Evolutionary conservation across 2,888 invertebrate genomes (phyloP).

Genomic region (Agapostemon virescens): DNA sequence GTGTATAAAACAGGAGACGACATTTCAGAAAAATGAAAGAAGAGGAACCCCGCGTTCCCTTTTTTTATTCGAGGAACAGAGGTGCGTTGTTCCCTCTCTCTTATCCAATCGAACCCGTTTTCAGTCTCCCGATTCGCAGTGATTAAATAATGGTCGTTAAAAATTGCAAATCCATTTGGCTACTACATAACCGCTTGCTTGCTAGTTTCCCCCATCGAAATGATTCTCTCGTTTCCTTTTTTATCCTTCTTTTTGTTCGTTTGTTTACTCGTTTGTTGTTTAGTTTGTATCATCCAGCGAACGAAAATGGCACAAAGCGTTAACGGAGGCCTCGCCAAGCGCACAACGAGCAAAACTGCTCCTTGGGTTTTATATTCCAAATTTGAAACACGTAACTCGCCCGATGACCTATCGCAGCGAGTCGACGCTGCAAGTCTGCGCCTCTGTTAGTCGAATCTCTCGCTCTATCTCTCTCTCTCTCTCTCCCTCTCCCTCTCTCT

Average conservation of each 20-base stretch:
- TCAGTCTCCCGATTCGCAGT: conserved; percentile 37
- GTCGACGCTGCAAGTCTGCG: conserved; percentile 51
- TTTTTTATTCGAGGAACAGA: too few species aligned
- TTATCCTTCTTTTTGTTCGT: not conserved
- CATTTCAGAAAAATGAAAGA: not conserved
- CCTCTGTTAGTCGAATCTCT: conserved; percentile 44
- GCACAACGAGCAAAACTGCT: conserved; percentile 43
- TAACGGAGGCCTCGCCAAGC: conserved; percentile 56
- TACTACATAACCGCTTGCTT: conserved; percentile 50
- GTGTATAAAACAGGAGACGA: conserved; percentile 35
- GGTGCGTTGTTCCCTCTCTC: conserved; percentile 6
- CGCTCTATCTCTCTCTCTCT: conserved; percentile 24
- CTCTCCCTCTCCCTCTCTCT: conserved; percentile 18
- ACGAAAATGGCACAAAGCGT: conserved; percentile 72
- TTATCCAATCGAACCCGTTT: conserved; percentile 38
- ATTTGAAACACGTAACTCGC: conserved; percentile 55
- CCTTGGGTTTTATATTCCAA: conserved; percentile 42
- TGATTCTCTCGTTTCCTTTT: not conserved
- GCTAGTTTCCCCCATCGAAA: conserved; percentile 43
- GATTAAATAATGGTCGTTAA: conserved; percentile 49
- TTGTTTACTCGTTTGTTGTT: conserved; percentile 27
- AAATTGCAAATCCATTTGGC: conserved; percentile 51
- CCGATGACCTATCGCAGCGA: conserved; percentile 50
- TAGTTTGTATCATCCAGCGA: conserved; percentile 44
- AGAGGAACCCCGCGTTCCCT: too few species aligned